Evolutionary conservation across 2,113 vertebrate species (phyloP), one percentile per base, ranked within the genome.

Genomic region (Telmatochromis sp.): DNA sequence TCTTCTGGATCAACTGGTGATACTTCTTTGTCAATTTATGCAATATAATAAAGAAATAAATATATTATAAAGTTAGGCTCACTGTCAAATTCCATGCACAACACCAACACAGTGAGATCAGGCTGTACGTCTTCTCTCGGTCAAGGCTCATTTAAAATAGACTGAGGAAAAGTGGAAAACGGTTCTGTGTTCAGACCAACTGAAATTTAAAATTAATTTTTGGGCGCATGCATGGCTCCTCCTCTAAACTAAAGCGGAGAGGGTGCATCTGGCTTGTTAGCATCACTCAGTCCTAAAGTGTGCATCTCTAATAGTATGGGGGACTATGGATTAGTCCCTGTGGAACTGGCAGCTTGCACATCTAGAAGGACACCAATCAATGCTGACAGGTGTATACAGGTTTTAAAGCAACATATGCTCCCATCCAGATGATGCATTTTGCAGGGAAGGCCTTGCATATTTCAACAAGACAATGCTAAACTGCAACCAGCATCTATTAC

Each of bases 211-310:
- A 68, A 40, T 40, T 68, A 1, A 5, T 40, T 6, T 68, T 40
- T 13, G 5, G 35, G 5, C 0, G 2, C 5, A 2, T 3, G 63
- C 19, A 40, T 14, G n/a, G 0, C 4, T 37, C 11, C 7, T 68
- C 19, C 11, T 40, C 35, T 40, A 13, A 2, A 4, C 35, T 68
- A 40, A 68, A 40, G 63, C 0, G 1, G n/a, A 68, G 35, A 3
- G 63, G 35, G 3, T 23, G 12, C 65, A 6, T 42, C 65, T 42
- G 37, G 37, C 65, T 42, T 70, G 7, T 70, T 70, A 23, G 37
- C 21, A 70, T 14, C n/a, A 9, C 65, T 70, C 65, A 42, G n/a
- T 70, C 37, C 35, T n/a, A 65, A 65, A 65, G 33, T 37, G 19
- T 65, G 33, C 2, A 70, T 70, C 65, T 70, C n/a, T 23, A 13